A percentile compares a stretch with the other conserved stretches of the same genome.
Evolutionary conservation across 2,797 vertebrate species (phyloP).

Genomic region (Vipera latastei): DNA sequence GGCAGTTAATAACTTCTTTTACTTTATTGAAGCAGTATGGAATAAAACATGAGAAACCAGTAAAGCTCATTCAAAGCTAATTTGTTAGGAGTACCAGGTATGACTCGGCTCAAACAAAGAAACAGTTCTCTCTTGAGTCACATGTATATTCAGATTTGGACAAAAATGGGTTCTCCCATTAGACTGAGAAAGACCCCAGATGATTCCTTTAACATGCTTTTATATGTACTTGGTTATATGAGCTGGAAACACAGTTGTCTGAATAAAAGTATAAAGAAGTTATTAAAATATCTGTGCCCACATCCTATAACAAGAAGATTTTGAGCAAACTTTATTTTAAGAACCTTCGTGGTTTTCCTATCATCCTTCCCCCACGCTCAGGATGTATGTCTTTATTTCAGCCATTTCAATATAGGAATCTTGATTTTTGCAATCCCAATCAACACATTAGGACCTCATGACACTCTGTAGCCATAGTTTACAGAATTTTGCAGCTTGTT

Average conservation of each 20-base stretch:
- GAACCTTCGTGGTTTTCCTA: not conserved
- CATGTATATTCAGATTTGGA: not conserved
- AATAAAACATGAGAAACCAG: not conserved
- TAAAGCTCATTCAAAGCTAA: not conserved
- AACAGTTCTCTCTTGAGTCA: not conserved
- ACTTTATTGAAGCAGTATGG: not conserved
- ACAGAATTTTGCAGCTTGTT: not conserved
- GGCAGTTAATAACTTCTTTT: not conserved
- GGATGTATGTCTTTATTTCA: not conserved
- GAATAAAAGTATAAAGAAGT: not conserved
- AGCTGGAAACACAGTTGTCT: not conserved
- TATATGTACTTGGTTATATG: not conserved
- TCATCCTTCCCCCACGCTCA: too few species aligned
- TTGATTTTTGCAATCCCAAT: not conserved
- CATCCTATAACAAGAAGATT: not conserved
- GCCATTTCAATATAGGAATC: not conserved
- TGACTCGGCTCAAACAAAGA: too few species aligned
- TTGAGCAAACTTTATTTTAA: not conserved
- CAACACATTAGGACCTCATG: not conserved
- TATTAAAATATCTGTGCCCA: not conserved
- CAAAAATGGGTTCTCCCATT: not conserved
- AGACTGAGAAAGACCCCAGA: not conserved
- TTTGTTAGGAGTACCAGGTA: too few species aligned
- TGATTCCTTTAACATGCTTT: not conserved
- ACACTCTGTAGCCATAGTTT: not conserved